Evolutionary conservation across 2,113 vertebrate species (phyloP).

Genomic region (Catagonus wagneri): DNA sequence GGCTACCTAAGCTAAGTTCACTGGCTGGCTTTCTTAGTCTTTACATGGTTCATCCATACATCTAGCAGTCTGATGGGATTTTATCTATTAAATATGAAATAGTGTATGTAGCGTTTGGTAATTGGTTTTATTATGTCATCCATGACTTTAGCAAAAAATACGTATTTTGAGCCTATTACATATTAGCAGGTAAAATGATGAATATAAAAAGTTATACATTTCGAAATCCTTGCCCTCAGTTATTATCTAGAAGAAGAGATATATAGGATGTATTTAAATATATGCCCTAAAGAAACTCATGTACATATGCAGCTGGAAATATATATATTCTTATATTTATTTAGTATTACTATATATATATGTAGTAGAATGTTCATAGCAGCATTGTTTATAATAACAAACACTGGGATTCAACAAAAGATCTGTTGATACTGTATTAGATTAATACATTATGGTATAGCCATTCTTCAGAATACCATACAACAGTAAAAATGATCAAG

Average conservation of each 20-base stretch:
- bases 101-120: neutral
- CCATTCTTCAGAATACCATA: neutral
- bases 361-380: neutral
- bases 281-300: neutral
- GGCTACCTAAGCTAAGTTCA: too few relatives aligned
- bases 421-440: neutral
- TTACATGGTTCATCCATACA: neutral
- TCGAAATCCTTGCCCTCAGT: neutral
- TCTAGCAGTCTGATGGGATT: neutral
- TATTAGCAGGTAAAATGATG: neutral
- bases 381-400: neutral
- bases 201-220: neutral
- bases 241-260: slow-evolving; percentile 24
- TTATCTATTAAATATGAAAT: neutral
- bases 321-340: too few relatives aligned
- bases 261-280: neutral
- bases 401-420: neutral
- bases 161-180: slow-evolving; percentile 3
- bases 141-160: neutral
- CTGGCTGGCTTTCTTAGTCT: neutral
- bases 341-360: too few relatives aligned
- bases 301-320: neutral
- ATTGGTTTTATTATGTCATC: slow-evolving; percentile 46
- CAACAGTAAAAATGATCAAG: neutral
- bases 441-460: neutral